Percentiles rank a stretch among this genome's conserved stretches.
Evolutionary conservation across 2,888 invertebrate species (phyloP).

Genomic region (Pediacus dermestoides): DNA sequence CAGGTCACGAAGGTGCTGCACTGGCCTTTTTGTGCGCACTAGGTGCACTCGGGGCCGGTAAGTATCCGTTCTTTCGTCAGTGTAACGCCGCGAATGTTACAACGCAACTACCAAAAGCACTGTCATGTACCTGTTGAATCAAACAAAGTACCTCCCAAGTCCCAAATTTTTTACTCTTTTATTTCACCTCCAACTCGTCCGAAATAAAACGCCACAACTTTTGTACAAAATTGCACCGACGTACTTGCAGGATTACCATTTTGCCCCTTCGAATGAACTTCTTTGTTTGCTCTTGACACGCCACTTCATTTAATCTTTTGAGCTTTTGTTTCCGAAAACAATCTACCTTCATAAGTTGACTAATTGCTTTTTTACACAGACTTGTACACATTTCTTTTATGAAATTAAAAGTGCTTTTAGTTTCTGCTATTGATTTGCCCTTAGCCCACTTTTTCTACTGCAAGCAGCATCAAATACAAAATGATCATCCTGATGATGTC

Average conservation of each 20-base stretch:
- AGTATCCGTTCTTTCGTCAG: slow-evolving; percentile 30
- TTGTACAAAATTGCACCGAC: too few relatives aligned
- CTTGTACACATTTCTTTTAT: too few relatives aligned
- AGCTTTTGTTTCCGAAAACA: too few relatives aligned
- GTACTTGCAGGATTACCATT: too few relatives aligned
- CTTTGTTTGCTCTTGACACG: too few relatives aligned
- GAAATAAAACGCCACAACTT: slow-evolving; percentile 6
- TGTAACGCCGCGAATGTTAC: slow-evolving; percentile 40
- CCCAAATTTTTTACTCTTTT: slow-evolving; percentile 19
- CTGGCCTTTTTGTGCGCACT: slow-evolving; percentile 34
- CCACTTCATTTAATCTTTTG: too few relatives aligned
- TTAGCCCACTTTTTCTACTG: slow-evolving; percentile 3
- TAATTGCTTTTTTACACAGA: too few relatives aligned
- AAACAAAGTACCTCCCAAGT: too few relatives aligned
- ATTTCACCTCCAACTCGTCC: slow-evolving; percentile 7
- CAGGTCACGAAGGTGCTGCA: slow-evolving; percentile 33
- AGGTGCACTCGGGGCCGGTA: slow-evolving; percentile 36
- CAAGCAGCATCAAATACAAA: slow-evolving; percentile 3
- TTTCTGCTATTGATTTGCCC: too few relatives aligned
- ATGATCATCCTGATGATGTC: slow-evolving; percentile 1
- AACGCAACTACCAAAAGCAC: slow-evolving; percentile 47
- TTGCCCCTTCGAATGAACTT: too few relatives aligned
- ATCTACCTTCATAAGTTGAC: too few relatives aligned
- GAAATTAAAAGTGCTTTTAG: too few relatives aligned
- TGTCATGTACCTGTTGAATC: slow-evolving; percentile 42